Base-by-base conservation (phyloP, 2,888 invertebrate species). In the Eugnorisma glareosa region DNA sequence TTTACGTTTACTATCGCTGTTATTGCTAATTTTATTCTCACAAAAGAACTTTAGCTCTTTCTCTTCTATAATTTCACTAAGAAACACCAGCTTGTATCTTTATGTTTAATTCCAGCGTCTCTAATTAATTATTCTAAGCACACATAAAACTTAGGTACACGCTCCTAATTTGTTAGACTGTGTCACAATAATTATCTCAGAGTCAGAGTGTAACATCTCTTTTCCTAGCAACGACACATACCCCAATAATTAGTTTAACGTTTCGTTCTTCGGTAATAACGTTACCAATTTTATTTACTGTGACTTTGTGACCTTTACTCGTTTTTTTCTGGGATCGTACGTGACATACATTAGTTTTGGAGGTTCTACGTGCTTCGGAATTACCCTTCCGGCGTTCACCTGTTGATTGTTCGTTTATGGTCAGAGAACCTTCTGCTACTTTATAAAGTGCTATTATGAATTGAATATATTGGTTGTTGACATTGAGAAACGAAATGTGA, bases 391-490 rank as follows among this genome's bases (percentile, higher is more conserved):
- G 43, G 51, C 61, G 67, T 68, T 76, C 69, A 84, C 84, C 76
- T 83, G 84, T 83, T 83, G 84, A 70, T 66, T 43, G 28, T 66
- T 72, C 69, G 51, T 67, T 73, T 67, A 76, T 73, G 69, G 82
- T 63, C 31, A 57, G 51, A 21, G 24, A 57, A 73, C 84, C 82
- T 83, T 84, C 81, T 66, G 59, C 21, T 78, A 28, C 85, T 88
- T 73, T 85, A 88, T 79, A 83, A 86, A 86, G 80, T 76, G 77
- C 76, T 77, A 81, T 72, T 82, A 73, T 77, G 84, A 85, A 86
- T 87, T 77, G 63, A 76, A 83, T 86, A 80, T 75, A 83, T 71
- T 66, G 59, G 68, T 75, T 68, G 74, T 74, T 66, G 73, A 68
- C 82, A 85, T 81, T 83, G 84, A 84, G 57, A 70, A 45, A 64